Conservation (phyloP, 2,797 vertebrate species). For the Galago senegalensis region DNA sequence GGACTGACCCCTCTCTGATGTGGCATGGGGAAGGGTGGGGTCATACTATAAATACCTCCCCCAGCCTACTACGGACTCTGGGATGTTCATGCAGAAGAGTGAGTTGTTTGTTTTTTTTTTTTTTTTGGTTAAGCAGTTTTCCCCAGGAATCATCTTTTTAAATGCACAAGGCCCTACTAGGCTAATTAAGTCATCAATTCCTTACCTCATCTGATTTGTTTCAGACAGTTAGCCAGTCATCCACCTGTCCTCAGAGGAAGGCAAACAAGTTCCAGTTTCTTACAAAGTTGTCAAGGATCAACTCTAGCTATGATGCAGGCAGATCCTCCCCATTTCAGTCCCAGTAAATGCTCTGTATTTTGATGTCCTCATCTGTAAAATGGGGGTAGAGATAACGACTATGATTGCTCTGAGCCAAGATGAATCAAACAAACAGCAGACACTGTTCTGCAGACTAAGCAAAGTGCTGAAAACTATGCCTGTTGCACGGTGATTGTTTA, state of each 20-base stretch:
- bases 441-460: background rate
- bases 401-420: background rate
- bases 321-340: background rate
- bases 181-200: conserved; percentile 19
- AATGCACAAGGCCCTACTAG: conserved; percentile 8
- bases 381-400: background rate
- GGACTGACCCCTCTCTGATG: background rate
- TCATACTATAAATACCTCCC: background rate
- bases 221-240: background rate
- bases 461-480: background rate
- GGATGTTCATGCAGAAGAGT: background rate
- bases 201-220: conserved; percentile 27
- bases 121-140: background rate
- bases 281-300: background rate
- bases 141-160: conserved; percentile 33
- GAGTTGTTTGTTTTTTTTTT: background rate
- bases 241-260: background rate
- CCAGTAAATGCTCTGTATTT: background rate
- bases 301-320: too few species aligned
- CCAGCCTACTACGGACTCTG: background rate
- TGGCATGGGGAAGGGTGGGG: background rate
- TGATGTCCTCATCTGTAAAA: conserved; percentile 45
- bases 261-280: background rate
- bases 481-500: background rate
- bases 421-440: background rate